Percentiles rank a stretch among this genome's conserved stretches.
Evolutionary conservation across 2,888 invertebrate species (phyloP).

Genomic region (Stegana nigrithorax): DNA sequence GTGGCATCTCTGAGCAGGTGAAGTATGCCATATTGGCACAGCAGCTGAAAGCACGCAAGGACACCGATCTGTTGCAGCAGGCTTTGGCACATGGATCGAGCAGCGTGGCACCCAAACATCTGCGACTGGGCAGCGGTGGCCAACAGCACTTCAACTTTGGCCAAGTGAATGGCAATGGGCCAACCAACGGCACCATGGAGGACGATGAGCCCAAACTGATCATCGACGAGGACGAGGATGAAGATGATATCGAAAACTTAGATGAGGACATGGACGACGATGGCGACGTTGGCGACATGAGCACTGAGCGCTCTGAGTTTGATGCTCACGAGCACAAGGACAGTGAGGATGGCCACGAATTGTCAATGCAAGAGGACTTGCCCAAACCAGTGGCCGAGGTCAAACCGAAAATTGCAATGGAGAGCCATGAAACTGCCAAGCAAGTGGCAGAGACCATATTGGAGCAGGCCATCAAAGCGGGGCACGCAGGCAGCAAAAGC

Average conservation of each 20-base stretch:
- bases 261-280: slow-evolving; percentile 39
- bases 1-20: slow-evolving; percentile 74
- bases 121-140: slow-evolving; percentile 34
- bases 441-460: slow-evolving; percentile 73
- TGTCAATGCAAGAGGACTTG: slow-evolving; percentile 10
- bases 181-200: slow-evolving; percentile 67
- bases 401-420: slow-evolving; percentile 14
- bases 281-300: slow-evolving; percentile 39
- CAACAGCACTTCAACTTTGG: slow-evolving; percentile 30
- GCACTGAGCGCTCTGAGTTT: slow-evolving; percentile 31
- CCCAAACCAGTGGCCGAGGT: slow-evolving; percentile 34
- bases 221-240: slow-evolving; percentile 67
- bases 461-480: slow-evolving; percentile 69
- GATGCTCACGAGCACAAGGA: slow-evolving; percentile 34
- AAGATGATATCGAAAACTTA: slow-evolving; percentile 48
- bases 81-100: slow-evolving; percentile 65
- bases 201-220: slow-evolving; percentile 71
- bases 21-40: slow-evolving; percentile 84
- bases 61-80: slow-evolving; percentile 66
- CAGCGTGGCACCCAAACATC: slow-evolving; percentile 48
- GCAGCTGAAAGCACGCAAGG: slow-evolving; percentile 76
- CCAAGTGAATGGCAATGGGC: slow-evolving; percentile 13
- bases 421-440: slow-evolving; percentile 66
- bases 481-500: slow-evolving; percentile 31
- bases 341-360: slow-evolving; percentile 18